Conservation (phyloP, 2,888 invertebrate species). For the Cecidostiba fungosa region DNA sequence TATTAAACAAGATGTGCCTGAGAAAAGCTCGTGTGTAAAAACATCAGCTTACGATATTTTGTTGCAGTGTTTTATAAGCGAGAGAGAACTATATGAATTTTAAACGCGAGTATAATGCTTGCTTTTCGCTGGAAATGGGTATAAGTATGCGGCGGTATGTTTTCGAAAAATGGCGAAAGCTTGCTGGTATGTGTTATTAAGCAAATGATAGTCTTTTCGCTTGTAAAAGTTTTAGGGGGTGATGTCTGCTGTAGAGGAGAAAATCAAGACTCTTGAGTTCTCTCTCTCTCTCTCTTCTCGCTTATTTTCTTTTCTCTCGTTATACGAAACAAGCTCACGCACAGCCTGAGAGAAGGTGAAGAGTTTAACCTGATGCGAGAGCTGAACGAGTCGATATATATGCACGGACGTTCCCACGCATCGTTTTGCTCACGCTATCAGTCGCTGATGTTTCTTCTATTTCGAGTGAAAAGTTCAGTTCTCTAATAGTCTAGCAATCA, state of each 20-base stretch:
- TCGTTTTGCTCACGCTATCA: not conserved
- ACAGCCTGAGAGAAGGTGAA: constrained; percentile 66
- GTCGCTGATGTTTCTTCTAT: not conserved
- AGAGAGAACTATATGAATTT: too few species aligned
- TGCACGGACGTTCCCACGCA: constrained; percentile 75
- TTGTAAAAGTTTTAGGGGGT: constrained; percentile 25
- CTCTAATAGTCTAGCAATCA: too few species aligned
- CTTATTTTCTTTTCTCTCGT: not conserved
- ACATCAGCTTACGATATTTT: too few species aligned
- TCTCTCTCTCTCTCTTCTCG: too few species aligned
- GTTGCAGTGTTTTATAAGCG: too few species aligned
- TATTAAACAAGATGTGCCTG: too few species aligned
- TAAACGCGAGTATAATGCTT: too few species aligned
- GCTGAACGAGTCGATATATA: constrained; percentile 73
- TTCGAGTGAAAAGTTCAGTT: not conserved
- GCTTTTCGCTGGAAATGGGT: too few species aligned
- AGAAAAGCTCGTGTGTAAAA: too few species aligned
- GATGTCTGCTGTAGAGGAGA: not conserved
- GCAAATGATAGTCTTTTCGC: constrained; percentile 38
- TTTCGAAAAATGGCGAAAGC: not conserved
- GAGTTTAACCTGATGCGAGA: constrained; percentile 33
- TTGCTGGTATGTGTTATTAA: not conserved
- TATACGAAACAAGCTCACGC: constrained; percentile 38
- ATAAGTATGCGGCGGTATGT: not conserved
- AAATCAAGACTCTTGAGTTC: constrained; percentile 17